Conservation (phyloP, 2,888 invertebrate species). For the Parasteatoda lunata region DNA sequence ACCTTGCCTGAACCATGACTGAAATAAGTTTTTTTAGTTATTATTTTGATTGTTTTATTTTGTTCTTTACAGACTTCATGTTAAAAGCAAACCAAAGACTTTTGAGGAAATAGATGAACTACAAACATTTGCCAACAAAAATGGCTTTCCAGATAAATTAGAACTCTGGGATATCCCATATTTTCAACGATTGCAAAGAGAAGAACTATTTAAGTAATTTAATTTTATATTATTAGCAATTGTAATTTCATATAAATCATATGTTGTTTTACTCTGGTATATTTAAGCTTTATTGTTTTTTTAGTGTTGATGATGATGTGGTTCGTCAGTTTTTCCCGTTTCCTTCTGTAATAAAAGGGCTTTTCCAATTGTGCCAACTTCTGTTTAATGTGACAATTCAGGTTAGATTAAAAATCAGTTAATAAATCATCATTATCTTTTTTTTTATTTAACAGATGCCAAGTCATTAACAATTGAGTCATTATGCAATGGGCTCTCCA, state of each 20-base stretch:
- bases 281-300: conserved; percentile 45
- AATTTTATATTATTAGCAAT: background rate
- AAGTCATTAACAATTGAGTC: too few relatives aligned
- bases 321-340: conserved; percentile 88
- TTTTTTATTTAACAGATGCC: background rate
- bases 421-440: background rate
- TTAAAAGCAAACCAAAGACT: conserved; percentile 79
- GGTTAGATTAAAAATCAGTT: conserved; percentile 70
- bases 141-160: conserved; percentile 79
- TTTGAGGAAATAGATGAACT: conserved; percentile 81
- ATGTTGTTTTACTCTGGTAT: background rate
- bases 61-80: conserved; percentile 70
- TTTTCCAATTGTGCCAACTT: conserved; percentile 84
- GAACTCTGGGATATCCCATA: conserved; percentile 90
- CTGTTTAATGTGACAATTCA: conserved; percentile 81
- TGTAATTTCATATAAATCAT: background rate
- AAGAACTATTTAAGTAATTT: conserved; percentile 61
- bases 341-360: conserved; percentile 84
- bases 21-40: too few relatives aligned
- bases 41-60: too few relatives aligned
- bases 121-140: conserved; percentile 65
- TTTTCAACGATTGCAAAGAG: conserved; percentile 85
- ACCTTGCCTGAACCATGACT: too few relatives aligned
- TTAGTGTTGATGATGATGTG: conserved; percentile 81
- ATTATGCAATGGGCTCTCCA: too few relatives aligned